Percentiles rank a stretch among this genome's conserved stretches.
These are phyloP conservation scores for Apostichopus parvimensis DNA, from an alignment of 35 echinoderm and acorn worm species.

Conservation along the genomic window DNA sequence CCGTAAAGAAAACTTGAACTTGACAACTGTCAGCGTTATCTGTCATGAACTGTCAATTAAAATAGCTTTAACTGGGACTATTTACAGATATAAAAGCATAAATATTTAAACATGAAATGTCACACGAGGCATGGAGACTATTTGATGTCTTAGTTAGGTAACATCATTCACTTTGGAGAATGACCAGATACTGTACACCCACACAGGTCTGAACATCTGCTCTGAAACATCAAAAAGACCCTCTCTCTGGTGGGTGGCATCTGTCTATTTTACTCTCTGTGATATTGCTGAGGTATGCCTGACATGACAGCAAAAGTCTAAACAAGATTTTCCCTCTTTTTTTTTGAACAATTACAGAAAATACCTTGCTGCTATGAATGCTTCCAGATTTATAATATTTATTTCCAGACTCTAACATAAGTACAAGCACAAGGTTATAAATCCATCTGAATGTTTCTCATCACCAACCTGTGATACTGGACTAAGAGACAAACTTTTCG, in stretches of 20 bases:
- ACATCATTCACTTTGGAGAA: not conserved
- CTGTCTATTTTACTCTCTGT: not conserved
- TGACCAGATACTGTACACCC: slow-evolving; percentile 2
- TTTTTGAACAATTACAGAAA: no score
- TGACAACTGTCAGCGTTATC: not conserved
- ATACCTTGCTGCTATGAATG: no score
- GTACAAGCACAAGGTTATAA: no score
- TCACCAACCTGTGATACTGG: no score
- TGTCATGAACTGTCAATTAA: not conserved
- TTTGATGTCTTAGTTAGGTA: not conserved
- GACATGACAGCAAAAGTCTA: not conserved
- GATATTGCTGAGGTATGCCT: not conserved
- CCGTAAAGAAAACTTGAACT: not conserved
- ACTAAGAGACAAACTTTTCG: no score
- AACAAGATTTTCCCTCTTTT: no score
- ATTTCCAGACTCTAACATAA: no score
- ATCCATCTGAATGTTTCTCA: no score
- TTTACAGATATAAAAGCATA: not conserved
- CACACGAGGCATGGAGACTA: not conserved
- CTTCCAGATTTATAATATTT: no score
- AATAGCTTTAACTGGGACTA: not conserved
- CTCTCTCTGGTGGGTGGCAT: not conserved
- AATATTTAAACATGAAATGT: not conserved
- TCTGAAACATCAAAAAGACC: not conserved
- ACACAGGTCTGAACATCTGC: not conserved